Base-by-base conservation (phyloP, 2,888 invertebrate species). In the Lampropteryx suffumata region DNA sequence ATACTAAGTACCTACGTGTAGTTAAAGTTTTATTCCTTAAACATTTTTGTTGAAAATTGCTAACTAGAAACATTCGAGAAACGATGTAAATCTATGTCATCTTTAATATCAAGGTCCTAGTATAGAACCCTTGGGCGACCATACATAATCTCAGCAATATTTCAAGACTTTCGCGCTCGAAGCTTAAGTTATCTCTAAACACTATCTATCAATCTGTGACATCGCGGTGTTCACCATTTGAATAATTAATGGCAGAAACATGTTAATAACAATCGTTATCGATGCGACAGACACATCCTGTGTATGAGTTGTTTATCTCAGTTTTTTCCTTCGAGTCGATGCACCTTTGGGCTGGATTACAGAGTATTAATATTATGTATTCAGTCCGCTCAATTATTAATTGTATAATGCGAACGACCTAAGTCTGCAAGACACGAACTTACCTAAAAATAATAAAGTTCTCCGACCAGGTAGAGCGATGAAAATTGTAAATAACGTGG, bases 161-260 rank as follows among this genome's bases (percentile, higher is more conserved):
- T 7, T 24, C 17, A 48, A 17, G 26, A 21, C 33, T 44, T 27
- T 43, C 30, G 34, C 29, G 43, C 43, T 40, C n/a, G 39, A 52
- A 44, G 43, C 52, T 39, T 46, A 37, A 40, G 21, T 46, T 47
- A 47, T 54, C 47, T 44, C 39, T 29, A 55, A 13, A 49, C 42
- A 45, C 44, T 54, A 52, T 46, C 35, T 59, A 50, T 49, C 50
- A 54, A 51, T 57, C 55, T 56, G 42, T 51, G 44, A 45, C 46
- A 53, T 40, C 32, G 47, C 39, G 37, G 40, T 43, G 50, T 50
- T 40, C 47, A 62, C 49, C 53, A 59, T 62, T 56, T 62, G 61
- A 61, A 65, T 68, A 76, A 75, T 72, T 65, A 71, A 76, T 73
- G 64, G 67, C 65, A 58, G 65, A 64, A 72, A 68, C 69, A 72